phyloP scores from a whole-genome alignment of 2,888 invertebrate genomes.

The Troides helena region DNA sequence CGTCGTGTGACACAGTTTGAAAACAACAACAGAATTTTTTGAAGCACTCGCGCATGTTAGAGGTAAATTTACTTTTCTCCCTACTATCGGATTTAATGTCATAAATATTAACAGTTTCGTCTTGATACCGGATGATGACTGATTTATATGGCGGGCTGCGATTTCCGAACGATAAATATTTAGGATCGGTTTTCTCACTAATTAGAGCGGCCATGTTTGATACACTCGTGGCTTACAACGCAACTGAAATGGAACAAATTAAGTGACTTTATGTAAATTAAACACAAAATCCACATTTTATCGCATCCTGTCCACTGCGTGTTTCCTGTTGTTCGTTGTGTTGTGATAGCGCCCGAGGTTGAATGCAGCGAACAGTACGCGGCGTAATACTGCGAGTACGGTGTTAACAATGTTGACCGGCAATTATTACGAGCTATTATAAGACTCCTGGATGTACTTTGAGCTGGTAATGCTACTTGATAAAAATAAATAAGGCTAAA shows the following conservation, averaged over 20 bases:
- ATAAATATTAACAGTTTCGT: conserved; percentile 60
- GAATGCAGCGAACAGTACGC: conserved; percentile 40
- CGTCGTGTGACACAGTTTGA: conserved; percentile 41
- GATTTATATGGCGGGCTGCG: conserved; percentile 41
- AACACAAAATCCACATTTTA: conserved; percentile 64
- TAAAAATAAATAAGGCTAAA: not conserved
- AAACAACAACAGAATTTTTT: conserved; percentile 54
- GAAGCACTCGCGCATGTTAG: conserved; percentile 46
- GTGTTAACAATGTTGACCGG: conserved; percentile 43
- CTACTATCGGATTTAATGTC: conserved; percentile 38
- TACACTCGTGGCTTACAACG: conserved; percentile 34
- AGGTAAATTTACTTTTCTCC: conserved; percentile 40
- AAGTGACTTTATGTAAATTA: conserved; percentile 49
- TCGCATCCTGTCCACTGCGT: conserved; percentile 62
- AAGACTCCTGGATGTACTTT: conserved; percentile 32
- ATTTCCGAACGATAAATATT: conserved; percentile 57
- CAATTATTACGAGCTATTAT: conserved; percentile 36
- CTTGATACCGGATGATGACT: conserved; percentile 33
- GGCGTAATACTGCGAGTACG: not conserved
- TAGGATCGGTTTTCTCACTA: conserved; percentile 46
- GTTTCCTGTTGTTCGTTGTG: conserved; percentile 65
- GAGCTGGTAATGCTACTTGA: conserved; percentile 26
- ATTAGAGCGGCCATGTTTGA: conserved; percentile 49
- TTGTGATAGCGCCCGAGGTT: conserved; percentile 49
- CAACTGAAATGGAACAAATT: conserved; percentile 48